A percentile compares a stretch with the other conserved stretches of the same genome.
Evolutionary conservation across 2,797 vertebrate genomes (phyloP).

Genomic region (Phylloscopus collybita): DNA sequence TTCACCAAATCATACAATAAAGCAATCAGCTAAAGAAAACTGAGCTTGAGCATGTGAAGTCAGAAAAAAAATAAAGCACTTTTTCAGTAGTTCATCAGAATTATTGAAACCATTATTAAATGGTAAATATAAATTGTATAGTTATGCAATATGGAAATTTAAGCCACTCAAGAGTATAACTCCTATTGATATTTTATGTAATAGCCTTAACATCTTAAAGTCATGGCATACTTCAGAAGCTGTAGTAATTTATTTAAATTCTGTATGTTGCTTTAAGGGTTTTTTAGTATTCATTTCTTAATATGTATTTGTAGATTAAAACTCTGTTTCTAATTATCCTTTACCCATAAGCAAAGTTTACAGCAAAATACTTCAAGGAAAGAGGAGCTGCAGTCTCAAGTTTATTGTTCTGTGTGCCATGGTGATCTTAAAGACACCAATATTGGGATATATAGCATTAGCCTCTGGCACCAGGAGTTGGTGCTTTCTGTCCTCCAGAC

Average conservation of each 20-base stretch:
- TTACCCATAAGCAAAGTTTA: neutral
- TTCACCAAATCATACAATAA: neutral
- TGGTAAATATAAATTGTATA: neutral
- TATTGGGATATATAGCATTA: neutral
- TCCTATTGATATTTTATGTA: neutral
- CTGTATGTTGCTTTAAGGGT: neutral
- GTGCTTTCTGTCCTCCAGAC: neutral
- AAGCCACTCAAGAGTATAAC: neutral
- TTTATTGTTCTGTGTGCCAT: accelerated
- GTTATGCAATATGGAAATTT: constrained; percentile 12
- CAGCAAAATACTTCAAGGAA: neutral
- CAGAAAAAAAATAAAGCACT: neutral
- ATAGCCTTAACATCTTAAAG: neutral
- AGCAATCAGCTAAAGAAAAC: neutral
- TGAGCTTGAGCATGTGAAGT: neutral
- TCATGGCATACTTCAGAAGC: neutral
- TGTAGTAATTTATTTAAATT: constrained; percentile 12
- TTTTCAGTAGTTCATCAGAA: neutral
- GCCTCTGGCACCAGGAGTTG: neutral
- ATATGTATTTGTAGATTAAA: neutral
- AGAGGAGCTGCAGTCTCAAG: neutral
- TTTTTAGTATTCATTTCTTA: neutral
- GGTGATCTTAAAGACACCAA: neutral
- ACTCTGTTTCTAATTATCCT: neutral
- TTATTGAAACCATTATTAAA: neutral